phyloP scores from a whole-genome alignment of 2,888 invertebrate species.

The Dinocampus coccinellae region DNA sequence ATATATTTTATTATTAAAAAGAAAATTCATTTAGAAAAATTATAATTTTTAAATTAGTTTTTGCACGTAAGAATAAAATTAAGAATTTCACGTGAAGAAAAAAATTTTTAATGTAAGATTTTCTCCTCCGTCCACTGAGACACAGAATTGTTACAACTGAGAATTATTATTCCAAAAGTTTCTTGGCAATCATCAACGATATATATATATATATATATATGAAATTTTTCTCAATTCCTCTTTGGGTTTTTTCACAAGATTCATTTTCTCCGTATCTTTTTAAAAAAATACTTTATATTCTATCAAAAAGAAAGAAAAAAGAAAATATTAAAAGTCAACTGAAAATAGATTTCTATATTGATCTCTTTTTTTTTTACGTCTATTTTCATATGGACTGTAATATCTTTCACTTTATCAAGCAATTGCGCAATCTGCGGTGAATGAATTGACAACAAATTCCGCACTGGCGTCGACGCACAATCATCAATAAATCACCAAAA shows the following conservation, averaged over 20 bases:
- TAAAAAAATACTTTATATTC: not conserved
- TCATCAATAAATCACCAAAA: not conserved
- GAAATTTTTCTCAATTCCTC: not conserved
- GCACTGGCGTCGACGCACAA: not conserved
- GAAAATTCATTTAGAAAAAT: not conserved
- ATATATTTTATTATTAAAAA: not conserved
- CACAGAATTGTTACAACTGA: not conserved
- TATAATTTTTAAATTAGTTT: not conserved
- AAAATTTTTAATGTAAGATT: not conserved
- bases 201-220: not conserved
- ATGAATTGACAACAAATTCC: not conserved
- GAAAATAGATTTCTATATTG: not conserved
- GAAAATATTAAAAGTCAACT: not conserved
- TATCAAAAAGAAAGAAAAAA: not conserved
- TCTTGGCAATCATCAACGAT: conserved; percentile 14
- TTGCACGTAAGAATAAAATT: not conserved
- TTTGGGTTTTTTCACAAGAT: not conserved
- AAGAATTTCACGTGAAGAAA: not conserved
- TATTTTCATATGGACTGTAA: not conserved
- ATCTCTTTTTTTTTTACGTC: not conserved
- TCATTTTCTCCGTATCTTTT: not conserved
- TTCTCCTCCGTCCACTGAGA: conserved; percentile 8
- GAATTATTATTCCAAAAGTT: conserved; percentile 29
- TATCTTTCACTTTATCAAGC: conserved; percentile 9
- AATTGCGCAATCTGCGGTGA: not conserved